These are phyloP conservation scores for Lycorma delicatula DNA, from an alignment of 1,140 invertebrate genomes.

Conservation along the genomic window DNA sequence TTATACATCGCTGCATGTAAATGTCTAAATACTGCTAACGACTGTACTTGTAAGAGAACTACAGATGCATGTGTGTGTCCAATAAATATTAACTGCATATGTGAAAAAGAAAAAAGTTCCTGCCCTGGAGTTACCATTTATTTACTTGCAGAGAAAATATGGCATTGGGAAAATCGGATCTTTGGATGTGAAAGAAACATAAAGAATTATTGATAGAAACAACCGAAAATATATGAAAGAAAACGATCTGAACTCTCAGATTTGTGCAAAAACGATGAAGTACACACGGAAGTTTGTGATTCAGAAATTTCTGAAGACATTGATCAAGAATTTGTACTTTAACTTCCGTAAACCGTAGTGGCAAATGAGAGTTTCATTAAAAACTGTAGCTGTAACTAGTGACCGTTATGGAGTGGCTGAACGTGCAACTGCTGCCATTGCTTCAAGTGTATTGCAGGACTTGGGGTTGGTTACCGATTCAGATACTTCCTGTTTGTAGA, in stretches of 20 bases:
- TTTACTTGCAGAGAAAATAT: slow-evolving; percentile 3
- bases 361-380: slow-evolving; percentile 1
- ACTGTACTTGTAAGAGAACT: not conserved
- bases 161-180: not conserved
- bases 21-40: not conserved
- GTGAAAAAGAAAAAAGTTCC: slow-evolving; percentile 9
- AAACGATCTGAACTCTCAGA: not conserved
- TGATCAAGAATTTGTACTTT: not conserved
- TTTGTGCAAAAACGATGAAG: not conserved
- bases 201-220: not conserved
- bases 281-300: not conserved
- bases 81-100: not conserved
- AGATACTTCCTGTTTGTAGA: slow-evolving; percentile 24
- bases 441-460: slow-evolving; percentile 27
- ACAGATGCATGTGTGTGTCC: not conserved
- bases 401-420: slow-evolving; percentile 32
- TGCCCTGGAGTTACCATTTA: not conserved
- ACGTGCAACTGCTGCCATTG: slow-evolving; percentile 29
- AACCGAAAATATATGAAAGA: not conserved
- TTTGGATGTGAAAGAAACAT: not conserved
- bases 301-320: not conserved
- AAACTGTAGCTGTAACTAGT: slow-evolving; percentile 14
- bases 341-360: not conserved
- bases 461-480: slow-evolving; percentile 15
- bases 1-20: not conserved